Percentiles rank a stretch among this genome's conserved stretches.
Conservation (phyloP, 2,113 vertebrate genomes). For the Danionella cerebrum region DNA sequence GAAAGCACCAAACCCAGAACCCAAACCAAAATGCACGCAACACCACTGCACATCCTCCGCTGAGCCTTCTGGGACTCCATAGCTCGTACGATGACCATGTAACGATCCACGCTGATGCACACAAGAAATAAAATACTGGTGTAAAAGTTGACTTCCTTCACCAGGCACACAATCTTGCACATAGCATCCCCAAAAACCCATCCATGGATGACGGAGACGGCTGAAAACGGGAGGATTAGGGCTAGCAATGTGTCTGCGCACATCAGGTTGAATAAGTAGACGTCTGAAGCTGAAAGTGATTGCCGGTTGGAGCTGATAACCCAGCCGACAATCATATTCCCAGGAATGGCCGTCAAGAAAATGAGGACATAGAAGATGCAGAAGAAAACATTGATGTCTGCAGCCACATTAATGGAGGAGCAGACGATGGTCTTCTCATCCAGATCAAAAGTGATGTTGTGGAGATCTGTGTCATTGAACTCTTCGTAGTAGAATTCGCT, state of each 20-base stretch:
- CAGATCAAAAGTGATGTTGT: conserved; percentile 15
- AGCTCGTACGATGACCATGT: conserved; percentile 63
- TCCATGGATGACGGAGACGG: conserved; percentile 43
- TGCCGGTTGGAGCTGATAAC: conserved; percentile 51
- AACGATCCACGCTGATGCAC: conserved; percentile 70
- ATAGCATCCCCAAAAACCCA: conserved; percentile 63
- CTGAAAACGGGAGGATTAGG: conserved; percentile 61
- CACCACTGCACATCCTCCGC: conserved; percentile 41
- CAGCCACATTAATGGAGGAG: neutral
- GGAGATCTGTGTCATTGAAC: conserved; percentile 47
- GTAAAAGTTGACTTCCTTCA: conserved; percentile 69
- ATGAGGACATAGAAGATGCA: conserved; percentile 51
- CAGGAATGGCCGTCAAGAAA: conserved; percentile 62
- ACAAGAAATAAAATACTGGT: conserved; percentile 67
- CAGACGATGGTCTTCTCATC: conserved; percentile 51
- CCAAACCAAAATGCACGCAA: conserved; percentile 56
- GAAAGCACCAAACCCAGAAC: conserved; percentile 47
- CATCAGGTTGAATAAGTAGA: conserved; percentile 66
- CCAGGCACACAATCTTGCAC: conserved; percentile 58
- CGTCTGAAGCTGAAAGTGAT: conserved; percentile 55
- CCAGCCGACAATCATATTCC: conserved; percentile 58
- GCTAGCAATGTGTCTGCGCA: conserved; percentile 61
- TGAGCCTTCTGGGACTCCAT: conserved; percentile 40
- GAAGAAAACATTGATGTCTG: neutral
- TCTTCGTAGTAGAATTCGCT: conserved; percentile 8